phyloP scores from a whole-genome alignment of 2,888 invertebrate species.

The Amiota communis region DNA sequence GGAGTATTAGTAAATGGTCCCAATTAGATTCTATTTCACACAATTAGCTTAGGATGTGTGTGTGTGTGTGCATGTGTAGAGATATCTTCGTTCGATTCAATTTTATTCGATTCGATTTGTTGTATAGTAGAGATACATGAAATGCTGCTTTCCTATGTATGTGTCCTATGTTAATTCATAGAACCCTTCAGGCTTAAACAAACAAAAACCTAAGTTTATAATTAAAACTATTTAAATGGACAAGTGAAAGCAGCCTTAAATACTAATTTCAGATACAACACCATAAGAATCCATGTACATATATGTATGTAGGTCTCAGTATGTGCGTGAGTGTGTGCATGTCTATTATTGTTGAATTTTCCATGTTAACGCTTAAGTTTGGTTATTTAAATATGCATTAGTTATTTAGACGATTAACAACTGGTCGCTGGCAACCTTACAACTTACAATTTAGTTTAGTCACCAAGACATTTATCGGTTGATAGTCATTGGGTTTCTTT shows the following conservation, averaged over 20 bases:
- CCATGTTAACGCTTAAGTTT: constrained; percentile 2
- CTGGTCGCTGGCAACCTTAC: no score
- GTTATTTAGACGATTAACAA: constrained; percentile 27
- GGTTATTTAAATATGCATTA: constrained; percentile 30
- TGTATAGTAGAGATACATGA: no score
- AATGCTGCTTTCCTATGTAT: no score
- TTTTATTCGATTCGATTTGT: no score
- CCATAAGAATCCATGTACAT: constrained; percentile 17
- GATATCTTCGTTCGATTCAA: no score
- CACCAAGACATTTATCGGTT: no score
- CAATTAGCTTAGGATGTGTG: constrained; percentile 23
- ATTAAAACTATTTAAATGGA: constrained; percentile 5
- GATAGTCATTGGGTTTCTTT: no score
- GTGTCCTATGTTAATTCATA: no score
- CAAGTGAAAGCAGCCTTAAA: background rate
- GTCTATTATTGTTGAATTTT: constrained; percentile 29
- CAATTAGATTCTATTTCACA: constrained; percentile 21
- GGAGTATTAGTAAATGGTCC: background rate
- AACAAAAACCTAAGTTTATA: constrained; percentile 1
- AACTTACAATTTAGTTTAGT: no score
- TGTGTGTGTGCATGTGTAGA: background rate
- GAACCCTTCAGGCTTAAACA: background rate
- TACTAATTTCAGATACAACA: background rate
- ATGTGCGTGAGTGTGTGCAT: constrained; percentile 10
- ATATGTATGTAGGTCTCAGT: constrained; percentile 6